Evolutionary conservation across 2,797 vertebrate genomes (phyloP), one percentile per base, ranked within the genome.

Genomic region (Cossypha caffra): DNA sequence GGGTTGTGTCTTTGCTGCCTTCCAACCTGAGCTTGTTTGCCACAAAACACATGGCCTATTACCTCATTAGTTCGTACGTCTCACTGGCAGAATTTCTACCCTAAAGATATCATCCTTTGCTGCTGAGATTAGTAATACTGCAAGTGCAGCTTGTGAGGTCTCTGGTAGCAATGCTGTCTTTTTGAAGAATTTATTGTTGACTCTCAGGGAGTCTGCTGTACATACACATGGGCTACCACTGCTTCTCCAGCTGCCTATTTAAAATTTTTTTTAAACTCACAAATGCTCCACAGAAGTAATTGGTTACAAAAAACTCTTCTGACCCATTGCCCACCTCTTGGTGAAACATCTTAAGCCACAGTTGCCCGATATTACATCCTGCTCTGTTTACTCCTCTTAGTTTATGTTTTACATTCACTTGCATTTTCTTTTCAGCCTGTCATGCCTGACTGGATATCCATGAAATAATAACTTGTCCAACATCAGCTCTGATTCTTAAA

Each of bases 1-100:
- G 68, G 58, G 87, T 94, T 71, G 14, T 69, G 69, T 69, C 67
- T 92, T 52, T 37, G 11, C 43, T 86, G 57, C 73, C 77, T 95
- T 93, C 87, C 85, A 96, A 90, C 82, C 80, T 84, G 78, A 75
- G 89, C 61, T 76, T 64, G 74, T 95, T 95, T 95, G 95, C 96
- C 91, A 95, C 94, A 97, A 52, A 97, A 80, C 85, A 95, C 95
- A 94, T 87, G 94, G 79, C 54, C 89, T 79, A 59, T 92, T 96
- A 75, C 90, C 81, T 96, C 88, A 94, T 95, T 93, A 92, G 94
- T 86, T 96, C 7, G 0, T 94, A 81, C 85, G 77, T 50, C 48
- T 88, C 68, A 59, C 64, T 94, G 83, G 69, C 75, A 96, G 61
- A 96, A 84, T 75, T 87, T 64, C 62, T 84, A 42, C 57, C 79